Evolutionary conservation across 2,888 invertebrate species (phyloP).

Genomic region (Brachyptera risi): DNA sequence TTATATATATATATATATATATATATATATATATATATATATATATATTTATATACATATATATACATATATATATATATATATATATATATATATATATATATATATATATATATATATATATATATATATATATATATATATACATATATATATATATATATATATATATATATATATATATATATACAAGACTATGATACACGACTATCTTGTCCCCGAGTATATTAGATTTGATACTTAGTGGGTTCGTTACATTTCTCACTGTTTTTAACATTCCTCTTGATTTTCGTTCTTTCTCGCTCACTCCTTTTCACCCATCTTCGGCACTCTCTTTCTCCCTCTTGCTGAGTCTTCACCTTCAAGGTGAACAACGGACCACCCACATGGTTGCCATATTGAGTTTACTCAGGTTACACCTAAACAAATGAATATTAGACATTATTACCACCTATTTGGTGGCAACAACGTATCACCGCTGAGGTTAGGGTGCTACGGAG

Average conservation of each 20-base stretch:
- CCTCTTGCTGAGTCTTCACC: background rate
- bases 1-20: too few species aligned
- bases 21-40: too few species aligned
- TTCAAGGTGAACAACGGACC: conserved; percentile 16
- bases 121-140: too few species aligned
- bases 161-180: too few species aligned
- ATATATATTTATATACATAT: too few species aligned
- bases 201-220: conserved; percentile 9
- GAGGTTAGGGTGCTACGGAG: conserved; percentile 11
- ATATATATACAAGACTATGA: too few species aligned
- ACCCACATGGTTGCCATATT: conserved; percentile 22
- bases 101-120: too few species aligned
- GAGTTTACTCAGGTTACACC: conserved; percentile 12
- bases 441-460: conserved; percentile 19
- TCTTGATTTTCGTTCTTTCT: background rate
- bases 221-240: conserved; percentile 15
- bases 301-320: background rate
- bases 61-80: too few species aligned
- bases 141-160: too few species aligned
- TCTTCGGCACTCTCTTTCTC: background rate
- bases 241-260: conserved; percentile 14
- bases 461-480: conserved; percentile 6
- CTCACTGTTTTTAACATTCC: conserved; percentile 22
- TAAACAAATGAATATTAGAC: conserved; percentile 6
- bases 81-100: too few species aligned